Percentiles rank a stretch among this genome's conserved stretches.
phyloP scores from a whole-genome alignment of 2,113 vertebrate genomes.

The Laterallus jamaicensis region DNA sequence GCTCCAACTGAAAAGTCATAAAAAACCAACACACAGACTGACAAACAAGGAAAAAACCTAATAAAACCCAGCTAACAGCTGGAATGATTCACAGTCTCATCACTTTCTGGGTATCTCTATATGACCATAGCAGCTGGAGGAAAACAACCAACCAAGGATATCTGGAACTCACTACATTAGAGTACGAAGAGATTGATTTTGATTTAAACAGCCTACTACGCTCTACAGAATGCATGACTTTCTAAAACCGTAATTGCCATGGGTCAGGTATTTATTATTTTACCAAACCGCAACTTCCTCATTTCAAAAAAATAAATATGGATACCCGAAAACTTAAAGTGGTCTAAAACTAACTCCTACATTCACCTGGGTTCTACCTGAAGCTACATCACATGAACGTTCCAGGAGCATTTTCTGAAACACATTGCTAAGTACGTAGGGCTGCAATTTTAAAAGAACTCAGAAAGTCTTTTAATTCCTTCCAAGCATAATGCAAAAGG shows the following conservation, averaged over 20 bases:
- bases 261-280: background rate
- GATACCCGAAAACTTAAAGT: background rate
- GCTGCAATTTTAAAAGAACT: background rate
- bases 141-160: background rate
- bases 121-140: background rate
- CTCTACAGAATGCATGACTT: background rate
- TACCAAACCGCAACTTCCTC: background rate
- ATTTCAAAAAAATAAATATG: background rate
- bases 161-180: background rate
- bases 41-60: background rate
- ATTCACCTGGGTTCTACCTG: background rate
- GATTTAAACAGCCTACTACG: background rate
- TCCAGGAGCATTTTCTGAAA: background rate
- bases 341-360: background rate
- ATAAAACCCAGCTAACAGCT: background rate
- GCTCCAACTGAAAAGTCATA: background rate
- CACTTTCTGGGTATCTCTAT: background rate
- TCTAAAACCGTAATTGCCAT: background rate
- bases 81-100: background rate
- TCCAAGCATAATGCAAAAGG: accelerated
- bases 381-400: background rate
- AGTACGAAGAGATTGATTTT: background rate
- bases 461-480: background rate
- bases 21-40: background rate
- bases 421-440: background rate